Evolutionary conservation across 2,113 vertebrate genomes (phyloP), one percentile per base, ranked within the genome.

Genomic region (Rhagologus leucostigma): DNA sequence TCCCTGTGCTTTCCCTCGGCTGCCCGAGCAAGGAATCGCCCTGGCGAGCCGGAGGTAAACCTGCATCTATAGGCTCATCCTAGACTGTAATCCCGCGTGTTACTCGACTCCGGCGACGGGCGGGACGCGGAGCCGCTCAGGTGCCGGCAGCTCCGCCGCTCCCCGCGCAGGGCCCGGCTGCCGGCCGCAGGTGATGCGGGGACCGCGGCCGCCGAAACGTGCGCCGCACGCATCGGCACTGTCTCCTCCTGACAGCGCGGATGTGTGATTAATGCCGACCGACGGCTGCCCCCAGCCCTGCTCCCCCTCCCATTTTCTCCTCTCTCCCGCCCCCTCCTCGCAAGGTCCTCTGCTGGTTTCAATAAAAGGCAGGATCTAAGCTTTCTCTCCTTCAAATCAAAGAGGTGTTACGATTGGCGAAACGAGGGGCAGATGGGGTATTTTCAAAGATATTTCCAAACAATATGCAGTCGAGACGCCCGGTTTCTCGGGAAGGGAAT

Each of bases 391-490:
- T 74, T 77, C 80, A 16, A 84, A 84, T 78, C 80, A 55, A 90
- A 90, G 90, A 83, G 62, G 68, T 84, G 84, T 80, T 92, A 60
- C 44, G 24, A 74, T 46, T 46, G 83, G 83, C 37, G 35, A 86
- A 93, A 81, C 39, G 47, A 84, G 60, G 77, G 91, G 76, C 89
- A 95, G 93, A 77, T 62, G 86, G 63, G 50, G 27, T 63, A 41
- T 89, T 92, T 93, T 71, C 42, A 67, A 87, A 89, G 30, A 67
- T 84, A 59, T 56, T 95, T 94, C 62, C 41, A 39, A 91, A 76
- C 81, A 92, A 56, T 49, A 57, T 13, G 47, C 42, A 50, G 33
- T 46, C 30, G 30, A 67, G 60, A 69, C 9, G 18, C 71, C 44
- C 47, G 9, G 29, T 91, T 90, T 74, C 86, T 87, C 33, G 68